Evolutionary conservation across 23 tunicate genomes (phyloP).

Genomic region (Styela plicata): DNA sequence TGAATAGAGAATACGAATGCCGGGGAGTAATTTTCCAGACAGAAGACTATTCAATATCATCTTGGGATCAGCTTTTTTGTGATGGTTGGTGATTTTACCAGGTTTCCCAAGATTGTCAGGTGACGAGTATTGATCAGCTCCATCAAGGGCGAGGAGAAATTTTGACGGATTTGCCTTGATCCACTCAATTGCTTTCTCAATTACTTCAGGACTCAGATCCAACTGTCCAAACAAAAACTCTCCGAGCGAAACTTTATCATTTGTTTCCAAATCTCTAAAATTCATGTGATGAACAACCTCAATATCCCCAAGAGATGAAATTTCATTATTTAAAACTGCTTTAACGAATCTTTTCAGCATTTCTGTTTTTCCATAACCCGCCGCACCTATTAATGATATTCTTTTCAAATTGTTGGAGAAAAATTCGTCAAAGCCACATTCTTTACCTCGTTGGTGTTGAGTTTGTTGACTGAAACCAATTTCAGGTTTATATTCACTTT

Average conservation of each 20-base stretch:
- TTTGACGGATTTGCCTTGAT: not conserved
- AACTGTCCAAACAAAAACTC: not conserved
- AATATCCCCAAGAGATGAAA: not conserved
- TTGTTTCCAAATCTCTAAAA: not conserved
- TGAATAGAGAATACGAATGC: not conserved
- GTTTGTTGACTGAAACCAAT: not conserved
- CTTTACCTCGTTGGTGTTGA: not conserved
- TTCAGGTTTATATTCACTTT: not conserved
- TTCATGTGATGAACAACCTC: not conserved
- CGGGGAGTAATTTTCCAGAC: not conserved
- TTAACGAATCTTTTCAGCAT: not conserved
- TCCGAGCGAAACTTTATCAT: not conserved
- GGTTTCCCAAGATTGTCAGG: not conserved
- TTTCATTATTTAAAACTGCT: not conserved
- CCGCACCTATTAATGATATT: too few relatives aligned
- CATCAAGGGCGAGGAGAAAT: not conserved
- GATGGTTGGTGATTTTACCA: not conserved
- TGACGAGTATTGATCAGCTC: not conserved
- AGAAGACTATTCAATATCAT: not conserved
- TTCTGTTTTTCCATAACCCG: constrained; percentile 8
- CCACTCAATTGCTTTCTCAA: not conserved
- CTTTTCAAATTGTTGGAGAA: too few relatives aligned
- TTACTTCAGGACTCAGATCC: not conserved
- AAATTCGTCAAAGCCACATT: not conserved
- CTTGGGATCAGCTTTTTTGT: not conserved